These are phyloP conservation scores for Corella eumyota DNA, from an alignment of 23 tunicate genomes.

Conservation along the genomic window DNA sequence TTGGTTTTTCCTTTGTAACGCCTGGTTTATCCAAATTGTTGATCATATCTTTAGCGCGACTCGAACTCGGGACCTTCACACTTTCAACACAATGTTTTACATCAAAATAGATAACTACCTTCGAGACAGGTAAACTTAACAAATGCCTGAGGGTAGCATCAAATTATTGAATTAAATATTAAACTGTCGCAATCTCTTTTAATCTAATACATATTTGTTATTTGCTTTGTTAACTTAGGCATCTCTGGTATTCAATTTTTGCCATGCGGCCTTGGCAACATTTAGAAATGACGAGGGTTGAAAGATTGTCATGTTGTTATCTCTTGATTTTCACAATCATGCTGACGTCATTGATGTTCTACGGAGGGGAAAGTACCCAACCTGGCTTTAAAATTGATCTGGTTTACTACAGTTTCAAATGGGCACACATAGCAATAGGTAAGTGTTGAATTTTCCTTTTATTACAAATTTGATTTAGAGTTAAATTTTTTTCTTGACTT, in stretches of 20 bases:
- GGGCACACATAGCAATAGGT: constrained; percentile 34
- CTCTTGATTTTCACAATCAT: constrained; percentile 10
- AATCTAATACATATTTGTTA: too few species aligned
- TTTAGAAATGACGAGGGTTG: constrained; percentile 20
- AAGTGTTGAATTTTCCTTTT: neutral
- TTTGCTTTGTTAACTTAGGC: too few species aligned
- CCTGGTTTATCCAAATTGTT: constrained; percentile 13
- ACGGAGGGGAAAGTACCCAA: neutral
- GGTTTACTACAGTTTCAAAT: constrained; percentile 26
- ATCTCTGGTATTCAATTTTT: constrained; percentile 32
- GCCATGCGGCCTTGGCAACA: constrained; percentile 45
- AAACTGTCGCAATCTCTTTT: too few species aligned
- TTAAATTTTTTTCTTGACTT: neutral
- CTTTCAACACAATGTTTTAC: constrained; percentile 17
- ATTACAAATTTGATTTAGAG: neutral
- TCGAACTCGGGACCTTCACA: constrained; percentile 13
- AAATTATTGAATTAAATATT: too few species aligned
- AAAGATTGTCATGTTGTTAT: constrained; percentile 15
- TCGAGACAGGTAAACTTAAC: constrained; percentile 22
- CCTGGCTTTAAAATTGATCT: neutral
- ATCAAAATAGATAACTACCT: constrained; percentile 17
- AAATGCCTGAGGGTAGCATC: too few species aligned
- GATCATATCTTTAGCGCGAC: constrained; percentile 25
- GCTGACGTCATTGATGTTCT: constrained; percentile 18
- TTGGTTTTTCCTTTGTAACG: constrained; percentile 19